Conservation (phyloP, 2,888 invertebrate genomes). For the Lutraria lutraria region DNA sequence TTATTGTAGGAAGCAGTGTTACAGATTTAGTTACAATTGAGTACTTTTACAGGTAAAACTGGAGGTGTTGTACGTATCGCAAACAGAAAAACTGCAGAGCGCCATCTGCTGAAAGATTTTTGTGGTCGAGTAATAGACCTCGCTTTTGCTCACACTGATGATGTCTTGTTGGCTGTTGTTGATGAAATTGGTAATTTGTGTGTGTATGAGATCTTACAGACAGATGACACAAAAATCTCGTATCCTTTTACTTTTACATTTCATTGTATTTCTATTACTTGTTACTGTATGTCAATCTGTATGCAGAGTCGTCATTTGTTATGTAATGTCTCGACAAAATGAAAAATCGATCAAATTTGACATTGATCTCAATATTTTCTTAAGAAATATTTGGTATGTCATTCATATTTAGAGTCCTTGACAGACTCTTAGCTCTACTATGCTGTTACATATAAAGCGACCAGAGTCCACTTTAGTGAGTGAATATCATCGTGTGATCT, state of each 20-base stretch:
- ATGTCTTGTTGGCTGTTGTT: slow-evolving; percentile 94
- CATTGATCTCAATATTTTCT: too few species aligned
- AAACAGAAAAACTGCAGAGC: slow-evolving; percentile 91
- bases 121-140: slow-evolving; percentile 96
- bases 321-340: too few species aligned
- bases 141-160: slow-evolving; percentile 94
- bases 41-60: slow-evolving; percentile 80
- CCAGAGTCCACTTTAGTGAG: slow-evolving; percentile 85
- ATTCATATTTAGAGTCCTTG: slow-evolving; percentile 33
- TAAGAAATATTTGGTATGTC: too few species aligned
- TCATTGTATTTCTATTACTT: background rate
- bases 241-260: slow-evolving; percentile 83
- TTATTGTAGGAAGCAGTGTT: too few species aligned
- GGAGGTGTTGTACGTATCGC: slow-evolving; percentile 93
- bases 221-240: slow-evolving; percentile 81
- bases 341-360: too few species aligned
- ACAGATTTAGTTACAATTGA: background rate
- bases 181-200: slow-evolving; percentile 95
- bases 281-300: background rate
- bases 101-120: slow-evolving; percentile 95
- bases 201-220: slow-evolving; percentile 88
- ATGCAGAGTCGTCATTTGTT: too few species aligned
- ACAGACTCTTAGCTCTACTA: slow-evolving; percentile 62
- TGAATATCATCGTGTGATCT: slow-evolving; percentile 92
- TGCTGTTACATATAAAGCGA: slow-evolving; percentile 77